Percentiles rank a stretch among this genome's conserved stretches.
These are phyloP conservation scores for Mesoclemmys tuberculata DNA, from an alignment of 2,113 vertebrate genomes.

Conservation along the genomic window DNA sequence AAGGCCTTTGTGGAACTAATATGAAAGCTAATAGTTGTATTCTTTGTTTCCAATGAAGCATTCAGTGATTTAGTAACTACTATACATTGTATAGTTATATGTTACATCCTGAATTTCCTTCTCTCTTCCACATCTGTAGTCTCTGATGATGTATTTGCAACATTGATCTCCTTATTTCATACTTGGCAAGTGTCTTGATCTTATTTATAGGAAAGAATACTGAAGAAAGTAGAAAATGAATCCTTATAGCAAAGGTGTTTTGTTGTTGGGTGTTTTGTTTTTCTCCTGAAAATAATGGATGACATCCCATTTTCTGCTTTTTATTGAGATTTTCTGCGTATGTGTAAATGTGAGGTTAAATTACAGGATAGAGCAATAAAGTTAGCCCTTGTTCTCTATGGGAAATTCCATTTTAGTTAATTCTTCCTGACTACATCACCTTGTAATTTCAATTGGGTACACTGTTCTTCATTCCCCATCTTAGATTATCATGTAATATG, in stretches of 20 bases:
- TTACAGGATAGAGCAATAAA: background rate
- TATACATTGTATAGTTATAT: background rate
- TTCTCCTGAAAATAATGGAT: background rate
- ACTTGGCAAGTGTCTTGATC: background rate
- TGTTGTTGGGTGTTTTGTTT: background rate
- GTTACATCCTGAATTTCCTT: background rate
- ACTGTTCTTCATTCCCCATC: conserved; percentile 39
- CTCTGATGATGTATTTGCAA: background rate
- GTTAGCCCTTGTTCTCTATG: conserved; percentile 42
- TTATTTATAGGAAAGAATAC: background rate
- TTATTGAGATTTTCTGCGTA: background rate
- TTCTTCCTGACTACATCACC: conserved; percentile 53
- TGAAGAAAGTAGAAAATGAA: background rate
- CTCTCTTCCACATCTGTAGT: background rate
- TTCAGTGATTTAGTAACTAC: background rate
- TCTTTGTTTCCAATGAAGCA: background rate
- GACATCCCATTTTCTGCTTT: background rate
- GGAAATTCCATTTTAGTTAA: conserved; percentile 43
- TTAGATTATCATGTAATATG: background rate
- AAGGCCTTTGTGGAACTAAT: background rate
- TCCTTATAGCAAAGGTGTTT: background rate
- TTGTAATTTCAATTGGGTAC: conserved; percentile 33
- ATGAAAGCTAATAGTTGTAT: background rate
- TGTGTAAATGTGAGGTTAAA: conserved; percentile 6
- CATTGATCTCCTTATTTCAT: background rate